A percentile compares a stretch with the other conserved stretches of the same genome.
phyloP scores from a whole-genome alignment of 2,113 vertebrate species.

The Addax nasomaculatus region DNA sequence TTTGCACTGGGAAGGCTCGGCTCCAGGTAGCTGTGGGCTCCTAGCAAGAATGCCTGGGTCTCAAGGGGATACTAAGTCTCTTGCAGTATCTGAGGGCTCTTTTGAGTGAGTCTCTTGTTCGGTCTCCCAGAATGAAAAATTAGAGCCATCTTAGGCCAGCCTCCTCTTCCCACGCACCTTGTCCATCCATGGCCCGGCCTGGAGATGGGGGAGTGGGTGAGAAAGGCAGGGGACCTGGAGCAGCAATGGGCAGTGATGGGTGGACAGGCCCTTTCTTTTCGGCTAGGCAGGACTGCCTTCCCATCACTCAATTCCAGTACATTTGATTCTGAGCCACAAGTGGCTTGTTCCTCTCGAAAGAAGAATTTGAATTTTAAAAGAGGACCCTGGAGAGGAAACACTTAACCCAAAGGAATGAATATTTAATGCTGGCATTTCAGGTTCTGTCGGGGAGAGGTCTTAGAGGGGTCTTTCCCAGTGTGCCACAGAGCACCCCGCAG shows the following conservation, averaged over 20 bases:
- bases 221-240: not conserved
- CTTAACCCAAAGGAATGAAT: conserved; percentile 75
- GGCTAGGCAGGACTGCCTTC: not conserved
- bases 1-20: not conserved
- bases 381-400: conserved; percentile 63
- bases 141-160: not conserved
- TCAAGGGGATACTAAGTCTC: not conserved
- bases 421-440: conserved; percentile 72
- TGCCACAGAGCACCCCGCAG: not conserved
- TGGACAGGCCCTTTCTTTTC: not conserved
- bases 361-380: conserved; percentile 74
- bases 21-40: not conserved
- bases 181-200: not conserved
- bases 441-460: conserved; percentile 5
- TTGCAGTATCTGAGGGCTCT: not conserved
- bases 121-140: not conserved
- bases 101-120: not conserved
- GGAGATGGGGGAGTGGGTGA: not conserved
- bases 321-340: conserved; percentile 68
- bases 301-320: conserved; percentile 29
- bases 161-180: not conserved
- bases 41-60: not conserved
- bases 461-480: not conserved
- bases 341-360: conserved; percentile 57
- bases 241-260: not conserved